These are phyloP conservation scores for Scaptomyza cyrtandrae DNA, from an alignment of 2,888 invertebrate genomes.

Conservation along the genomic window DNA sequence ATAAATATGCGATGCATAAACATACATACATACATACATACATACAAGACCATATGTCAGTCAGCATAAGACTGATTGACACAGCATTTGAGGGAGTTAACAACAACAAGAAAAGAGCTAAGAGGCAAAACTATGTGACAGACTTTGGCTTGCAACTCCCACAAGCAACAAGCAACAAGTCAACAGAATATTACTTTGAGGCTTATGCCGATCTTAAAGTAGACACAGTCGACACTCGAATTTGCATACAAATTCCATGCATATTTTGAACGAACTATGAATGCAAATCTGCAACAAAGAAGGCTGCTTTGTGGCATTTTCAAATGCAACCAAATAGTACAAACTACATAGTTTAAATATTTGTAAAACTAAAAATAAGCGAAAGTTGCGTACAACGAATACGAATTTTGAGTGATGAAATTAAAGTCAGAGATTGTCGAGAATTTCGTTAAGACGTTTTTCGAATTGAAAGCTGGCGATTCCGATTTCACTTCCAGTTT, in stretches of 20 bases:
- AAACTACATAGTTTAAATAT: slow-evolving; percentile 24
- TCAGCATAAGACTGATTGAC: slow-evolving; percentile 47
- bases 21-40: slow-evolving; percentile 20
- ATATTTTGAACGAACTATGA: slow-evolving; percentile 29
- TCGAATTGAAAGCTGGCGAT: slow-evolving; percentile 39
- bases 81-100: slow-evolving; percentile 20
- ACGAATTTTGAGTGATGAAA: slow-evolving; percentile 57
- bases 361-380: slow-evolving; percentile 40
- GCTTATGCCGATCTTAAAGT: slow-evolving; percentile 4
- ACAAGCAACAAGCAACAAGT: too few relatives aligned
- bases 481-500: slow-evolving; percentile 72
- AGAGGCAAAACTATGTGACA: slow-evolving; percentile 12
- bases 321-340: slow-evolving; percentile 23
- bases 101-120: slow-evolving; percentile 3
- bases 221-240: slow-evolving; percentile 10
- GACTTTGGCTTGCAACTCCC: slow-evolving; percentile 12
- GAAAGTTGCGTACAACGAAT: slow-evolving; percentile 40
- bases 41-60: slow-evolving; percentile 20
- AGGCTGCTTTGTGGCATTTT: slow-evolving; percentile 23
- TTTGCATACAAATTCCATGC: slow-evolving; percentile 49
- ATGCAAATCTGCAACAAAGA: slow-evolving; percentile 43
- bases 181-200: slow-evolving; percentile 8
- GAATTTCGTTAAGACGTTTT: slow-evolving; percentile 51
- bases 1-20: slow-evolving; percentile 26
- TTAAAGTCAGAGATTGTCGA: slow-evolving; percentile 40